Evolutionary conservation across 92 coral and sea anemone genomes (phyloP).

Genomic region (Phenganax marumi): DNA sequence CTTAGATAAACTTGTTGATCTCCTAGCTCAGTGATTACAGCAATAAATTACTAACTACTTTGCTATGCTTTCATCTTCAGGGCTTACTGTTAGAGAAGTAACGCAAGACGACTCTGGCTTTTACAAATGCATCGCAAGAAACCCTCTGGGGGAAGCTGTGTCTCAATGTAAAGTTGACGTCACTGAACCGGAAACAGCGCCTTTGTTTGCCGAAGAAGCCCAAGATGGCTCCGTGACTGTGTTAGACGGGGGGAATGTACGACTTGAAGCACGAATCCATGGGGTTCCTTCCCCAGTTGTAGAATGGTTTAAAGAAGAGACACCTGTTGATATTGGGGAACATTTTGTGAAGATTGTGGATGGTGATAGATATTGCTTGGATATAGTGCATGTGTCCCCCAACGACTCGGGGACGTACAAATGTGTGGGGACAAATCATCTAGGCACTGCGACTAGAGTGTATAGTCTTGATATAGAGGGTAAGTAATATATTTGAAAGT

Average conservation of each 20-base stretch:
- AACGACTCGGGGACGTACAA: constrained; percentile 54
- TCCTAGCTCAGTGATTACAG: too few species aligned
- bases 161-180: constrained; percentile 10
- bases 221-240: constrained; percentile 49
- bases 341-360: constrained; percentile 52
- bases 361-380: constrained; percentile 48
- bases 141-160: constrained; percentile 12
- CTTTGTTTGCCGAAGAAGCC: constrained; percentile 48
- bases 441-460: constrained; percentile 75
- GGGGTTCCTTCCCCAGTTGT: constrained; percentile 55
- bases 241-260: constrained; percentile 73
- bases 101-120: constrained; percentile 59
- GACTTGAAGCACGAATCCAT: constrained; percentile 74
- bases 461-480: constrained; percentile 82
- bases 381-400: constrained; percentile 53
- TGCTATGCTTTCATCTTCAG: constrained; percentile 6
- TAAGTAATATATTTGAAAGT: neutral
- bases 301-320: constrained; percentile 60
- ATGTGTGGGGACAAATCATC: constrained; percentile 61
- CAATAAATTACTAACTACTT: too few species aligned
- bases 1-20: too few species aligned
- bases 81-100: constrained; percentile 53
- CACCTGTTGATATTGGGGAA: constrained; percentile 41
- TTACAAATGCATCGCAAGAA: constrained; percentile 52
- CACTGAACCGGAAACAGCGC: constrained; percentile 27